Conservation (phyloP, 2,797 vertebrate genomes). For the Cossypha dichroa region DNA sequence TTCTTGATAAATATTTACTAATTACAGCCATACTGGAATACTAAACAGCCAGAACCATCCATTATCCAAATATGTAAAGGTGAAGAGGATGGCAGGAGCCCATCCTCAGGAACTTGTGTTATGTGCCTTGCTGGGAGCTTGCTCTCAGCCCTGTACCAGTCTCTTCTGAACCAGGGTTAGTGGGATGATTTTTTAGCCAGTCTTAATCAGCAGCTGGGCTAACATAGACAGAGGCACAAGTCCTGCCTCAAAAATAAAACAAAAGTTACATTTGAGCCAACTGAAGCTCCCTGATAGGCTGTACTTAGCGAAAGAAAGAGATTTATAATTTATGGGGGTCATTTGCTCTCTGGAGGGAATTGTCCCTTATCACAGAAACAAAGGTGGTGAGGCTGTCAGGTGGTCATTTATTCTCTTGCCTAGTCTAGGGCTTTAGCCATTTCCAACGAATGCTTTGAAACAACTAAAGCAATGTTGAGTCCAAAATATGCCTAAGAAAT, state of each 20-base stretch:
- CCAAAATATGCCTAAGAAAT: not conserved
- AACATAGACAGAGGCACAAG: not conserved
- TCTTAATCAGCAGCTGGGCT: not conserved
- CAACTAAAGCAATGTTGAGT: not conserved
- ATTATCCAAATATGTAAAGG: not conserved
- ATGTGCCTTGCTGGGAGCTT: not conserved
- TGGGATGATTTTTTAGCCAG: not conserved
- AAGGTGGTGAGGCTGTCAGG: not conserved
- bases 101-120: not conserved
- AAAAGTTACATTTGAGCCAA: not conserved
- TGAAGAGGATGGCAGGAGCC: not conserved
- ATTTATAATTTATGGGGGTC: not conserved
- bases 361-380: not conserved
- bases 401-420: not conserved
- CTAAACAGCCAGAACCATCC: not conserved
- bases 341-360: not conserved
- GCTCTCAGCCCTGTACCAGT: accelerated
- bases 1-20: not conserved
- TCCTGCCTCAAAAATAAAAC: not conserved
- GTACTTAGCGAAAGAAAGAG: not conserved
- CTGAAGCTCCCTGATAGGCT: not conserved
- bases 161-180: not conserved
- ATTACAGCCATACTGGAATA: not conserved
- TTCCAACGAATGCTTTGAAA: not conserved
- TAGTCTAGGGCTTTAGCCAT: not conserved